Percentiles rank a stretch among this genome's conserved stretches.
Evolutionary conservation across 1,140 invertebrate genomes (phyloP).

Genomic region (Zaprionus tsacasi): DNA sequence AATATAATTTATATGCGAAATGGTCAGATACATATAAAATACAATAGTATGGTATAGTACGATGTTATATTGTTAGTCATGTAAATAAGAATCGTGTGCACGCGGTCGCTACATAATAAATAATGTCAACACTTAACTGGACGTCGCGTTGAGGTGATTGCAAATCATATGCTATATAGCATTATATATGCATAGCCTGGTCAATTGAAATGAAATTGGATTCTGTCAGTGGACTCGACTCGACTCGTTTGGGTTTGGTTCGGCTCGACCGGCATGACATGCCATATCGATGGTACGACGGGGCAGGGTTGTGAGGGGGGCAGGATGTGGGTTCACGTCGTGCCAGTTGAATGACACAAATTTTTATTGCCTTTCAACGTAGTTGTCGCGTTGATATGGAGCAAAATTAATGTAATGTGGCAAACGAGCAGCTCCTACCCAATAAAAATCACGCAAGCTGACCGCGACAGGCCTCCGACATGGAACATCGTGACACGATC

Average conservation of each 20-base stretch:
- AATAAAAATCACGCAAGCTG: conserved; percentile 42
- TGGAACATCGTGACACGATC: neutral
- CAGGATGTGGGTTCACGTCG: neutral
- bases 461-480: conserved; percentile 7
- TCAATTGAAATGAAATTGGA: conserved; percentile 81
- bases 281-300: conserved; percentile 58
- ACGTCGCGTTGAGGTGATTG: conserved; percentile 43
- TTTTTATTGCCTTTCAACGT: conserved; percentile 72
- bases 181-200: conserved; percentile 79
- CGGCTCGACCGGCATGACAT: conserved; percentile 20
- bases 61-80: conserved; percentile 34
- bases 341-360: conserved; percentile 73
- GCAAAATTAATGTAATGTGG: conserved; percentile 54
- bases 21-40: neutral
- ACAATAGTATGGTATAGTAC: too few relatives aligned
- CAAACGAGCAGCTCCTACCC: conserved; percentile 39
- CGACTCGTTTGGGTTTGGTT: neutral
- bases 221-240: conserved; percentile 53
- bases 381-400: conserved; percentile 31
- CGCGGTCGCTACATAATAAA: conserved; percentile 65
- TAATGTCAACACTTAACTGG: conserved; percentile 75
- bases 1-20: neutral
- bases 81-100: conserved; percentile 53
- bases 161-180: conserved; percentile 72
- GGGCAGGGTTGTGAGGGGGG: neutral